Evolutionary conservation across 2,888 invertebrate genomes (phyloP), one percentile per base, ranked within the genome.

Genomic region (Zaprionus lineosus): DNA sequence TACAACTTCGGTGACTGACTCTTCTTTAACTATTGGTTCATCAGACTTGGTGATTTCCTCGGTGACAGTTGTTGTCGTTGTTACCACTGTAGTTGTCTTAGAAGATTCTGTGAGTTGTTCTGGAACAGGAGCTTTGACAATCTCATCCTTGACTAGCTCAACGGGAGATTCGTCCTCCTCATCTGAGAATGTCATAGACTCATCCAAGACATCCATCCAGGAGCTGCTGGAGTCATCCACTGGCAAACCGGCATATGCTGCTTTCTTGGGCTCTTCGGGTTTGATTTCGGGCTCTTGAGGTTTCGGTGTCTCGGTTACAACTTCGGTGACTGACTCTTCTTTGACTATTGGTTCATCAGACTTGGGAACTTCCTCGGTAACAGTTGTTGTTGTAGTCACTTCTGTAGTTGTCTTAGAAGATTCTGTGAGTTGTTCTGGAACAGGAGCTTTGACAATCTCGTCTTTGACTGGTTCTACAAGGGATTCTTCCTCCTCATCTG

Each of bases 41-140:
- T 11, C 28, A 37, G 34, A 26, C 21, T 40, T 31, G 1, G 12
- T 18, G 4, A 29, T 43, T 1, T 16, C 31, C 24, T 44, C 37
- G n/a, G 43, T 50, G 3, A 50, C 43, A 8, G 41, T 52, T 1
- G 52, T 59, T 7, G 52, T 53, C 6, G 19, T 21, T 1, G 37
- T 37, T 18, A 37, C 21, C 16, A 26, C 11, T 44, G 18, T 18
- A n/a, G n/a, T n/a, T 14, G 11, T 24, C 31, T 24, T 21, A n/a
- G n/a, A n/a, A n/a, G n/a, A n/a, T n/a, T n/a, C n/a, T n/a, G n/a
- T n/a, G n/a, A n/a, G 28, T 3, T 14, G 11, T 19, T 16, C 15
- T 11, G 2, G 12, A 33, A 33, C 33, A 3, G 14, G 7, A 9
- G 12, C 6, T 11, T 4, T 14, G 3, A 24, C 8, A 4, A 70